phyloP scores from a whole-genome alignment of 1,140 invertebrate genomes.

The Drosophila virilis region DNA sequence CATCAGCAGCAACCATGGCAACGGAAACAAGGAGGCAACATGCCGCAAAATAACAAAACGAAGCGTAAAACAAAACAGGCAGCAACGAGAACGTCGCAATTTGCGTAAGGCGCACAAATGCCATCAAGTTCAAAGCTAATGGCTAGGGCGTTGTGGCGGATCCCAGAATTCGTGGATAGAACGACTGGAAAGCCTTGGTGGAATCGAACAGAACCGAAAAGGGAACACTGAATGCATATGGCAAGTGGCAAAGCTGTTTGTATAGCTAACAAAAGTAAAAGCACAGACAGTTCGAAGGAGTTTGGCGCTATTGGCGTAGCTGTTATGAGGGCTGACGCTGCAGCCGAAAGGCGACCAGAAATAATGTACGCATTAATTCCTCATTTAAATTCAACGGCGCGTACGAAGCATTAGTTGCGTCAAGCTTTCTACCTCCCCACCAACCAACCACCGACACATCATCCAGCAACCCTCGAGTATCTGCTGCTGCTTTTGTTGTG shows the following conservation, averaged over 20 bases:
- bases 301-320: conserved; percentile 35
- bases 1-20: conserved; percentile 15
- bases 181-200: conserved; percentile 15
- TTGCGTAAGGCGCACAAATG: conserved; percentile 70
- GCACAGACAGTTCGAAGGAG: conserved; percentile 16
- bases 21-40: conserved; percentile 59
- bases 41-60: conserved; percentile 74
- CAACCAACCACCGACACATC: background rate
- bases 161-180: conserved; percentile 9
- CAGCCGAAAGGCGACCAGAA: conserved; percentile 40
- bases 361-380: conserved; percentile 84
- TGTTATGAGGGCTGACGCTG: conserved; percentile 4
- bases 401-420: conserved; percentile 83
- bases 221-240: conserved; percentile 61
- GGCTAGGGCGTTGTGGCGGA: conserved; percentile 47
- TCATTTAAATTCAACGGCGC: conserved; percentile 84
- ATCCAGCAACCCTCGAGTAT: conserved; percentile 14
- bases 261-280: conserved; percentile 54
- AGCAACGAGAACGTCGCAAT: conserved; percentile 54
- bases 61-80: conserved; percentile 62
- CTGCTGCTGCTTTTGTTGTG: conserved; percentile 39
- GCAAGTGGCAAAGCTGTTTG: conserved; percentile 66
- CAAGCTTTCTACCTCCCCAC: conserved; percentile 21
- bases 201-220: conserved; percentile 64
- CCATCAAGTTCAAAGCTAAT: conserved; percentile 78